phyloP scores from a whole-genome alignment of 1,140 invertebrate species.

The Eurosta solidaginis region DNA sequence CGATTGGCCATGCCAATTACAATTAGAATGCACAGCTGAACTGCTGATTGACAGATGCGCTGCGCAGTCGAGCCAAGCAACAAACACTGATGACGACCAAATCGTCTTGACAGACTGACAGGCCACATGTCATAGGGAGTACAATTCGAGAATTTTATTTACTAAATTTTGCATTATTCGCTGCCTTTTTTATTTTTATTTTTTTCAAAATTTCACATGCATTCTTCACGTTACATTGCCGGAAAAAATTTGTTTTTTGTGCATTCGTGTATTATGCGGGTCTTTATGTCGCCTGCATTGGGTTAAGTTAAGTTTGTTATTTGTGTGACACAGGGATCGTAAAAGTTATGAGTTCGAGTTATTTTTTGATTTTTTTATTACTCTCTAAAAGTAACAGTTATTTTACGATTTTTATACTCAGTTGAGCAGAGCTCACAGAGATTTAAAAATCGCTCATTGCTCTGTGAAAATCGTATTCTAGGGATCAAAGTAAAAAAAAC shows the following conservation, averaged over 20 bases:
- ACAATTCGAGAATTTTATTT: constrained; percentile 21
- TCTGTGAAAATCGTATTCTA: too few species aligned
- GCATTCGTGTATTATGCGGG: not conserved
- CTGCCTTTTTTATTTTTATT: too few species aligned
- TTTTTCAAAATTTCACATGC: not conserved
- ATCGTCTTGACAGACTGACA: not conserved
- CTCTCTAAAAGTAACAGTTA: too few species aligned
- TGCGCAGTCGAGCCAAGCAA: not conserved
- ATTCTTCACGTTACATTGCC: not conserved
- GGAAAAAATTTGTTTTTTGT: not conserved
- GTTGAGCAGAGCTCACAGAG: too few species aligned
- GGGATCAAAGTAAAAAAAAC: too few species aligned
- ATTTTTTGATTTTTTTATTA: too few species aligned
- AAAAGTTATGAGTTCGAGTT: too few species aligned
- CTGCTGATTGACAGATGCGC: constrained; percentile 2
- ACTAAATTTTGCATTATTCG: constrained; percentile 10
- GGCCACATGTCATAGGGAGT: too few species aligned
- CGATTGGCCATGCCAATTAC: constrained; percentile 16
- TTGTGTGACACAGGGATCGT: too few species aligned
- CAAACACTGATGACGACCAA: not conserved
- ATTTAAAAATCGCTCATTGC: too few species aligned
- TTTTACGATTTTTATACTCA: too few species aligned
- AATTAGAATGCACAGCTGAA: constrained; percentile 26
- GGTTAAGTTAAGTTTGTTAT: constrained; percentile 4
- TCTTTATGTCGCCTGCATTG: not conserved